A percentile compares a stretch with the other conserved stretches of the same genome.
These are phyloP conservation scores for Trypoxylus dichotomus DNA, from an alignment of 1,140 invertebrate species.

Conservation along the genomic window DNA sequence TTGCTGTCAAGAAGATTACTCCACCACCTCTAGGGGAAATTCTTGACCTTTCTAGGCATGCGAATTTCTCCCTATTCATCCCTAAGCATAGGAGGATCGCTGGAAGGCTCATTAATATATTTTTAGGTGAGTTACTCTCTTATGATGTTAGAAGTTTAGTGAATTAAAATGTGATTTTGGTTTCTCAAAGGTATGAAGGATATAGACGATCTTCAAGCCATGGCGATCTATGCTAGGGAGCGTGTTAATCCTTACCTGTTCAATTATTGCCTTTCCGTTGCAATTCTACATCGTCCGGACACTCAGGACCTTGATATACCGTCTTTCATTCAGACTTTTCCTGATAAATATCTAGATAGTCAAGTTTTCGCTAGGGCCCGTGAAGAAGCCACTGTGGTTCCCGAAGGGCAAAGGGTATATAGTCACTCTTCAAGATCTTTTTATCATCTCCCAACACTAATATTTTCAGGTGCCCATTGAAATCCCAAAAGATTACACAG, in stretches of 20 bases:
- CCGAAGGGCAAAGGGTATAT: conserved; percentile 63
- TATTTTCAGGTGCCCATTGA: conserved; percentile 58
- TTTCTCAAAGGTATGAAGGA: conserved; percentile 62
- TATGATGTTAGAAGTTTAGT: conserved; percentile 30
- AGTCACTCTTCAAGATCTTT: neutral
- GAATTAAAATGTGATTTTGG: conserved; percentile 55
- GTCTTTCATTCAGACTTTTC: conserved; percentile 68
- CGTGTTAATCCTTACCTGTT: conserved; percentile 74
- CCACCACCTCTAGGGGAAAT: conserved; percentile 70
- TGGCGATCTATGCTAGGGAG: conserved; percentile 69
- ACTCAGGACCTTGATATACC: conserved; percentile 70
- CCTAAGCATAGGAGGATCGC: conserved; percentile 71
- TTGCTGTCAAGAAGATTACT: conserved; percentile 67
- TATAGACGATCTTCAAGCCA: conserved; percentile 68
- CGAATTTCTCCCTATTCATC: conserved; percentile 76
- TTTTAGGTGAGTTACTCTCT: conserved; percentile 59
- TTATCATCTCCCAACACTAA: neutral
- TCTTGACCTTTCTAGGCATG: conserved; percentile 65
- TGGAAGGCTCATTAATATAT: conserved; percentile 70
- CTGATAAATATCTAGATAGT: conserved; percentile 74
- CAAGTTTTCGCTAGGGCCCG: conserved; percentile 65
- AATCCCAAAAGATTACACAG: conserved; percentile 72
- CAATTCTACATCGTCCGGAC: conserved; percentile 70
- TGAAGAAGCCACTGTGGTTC: conserved; percentile 66
- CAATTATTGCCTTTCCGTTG: conserved; percentile 73